Base-by-base conservation (phyloP, 2,888 invertebrate genomes). In the Lingula anatina region DNA sequence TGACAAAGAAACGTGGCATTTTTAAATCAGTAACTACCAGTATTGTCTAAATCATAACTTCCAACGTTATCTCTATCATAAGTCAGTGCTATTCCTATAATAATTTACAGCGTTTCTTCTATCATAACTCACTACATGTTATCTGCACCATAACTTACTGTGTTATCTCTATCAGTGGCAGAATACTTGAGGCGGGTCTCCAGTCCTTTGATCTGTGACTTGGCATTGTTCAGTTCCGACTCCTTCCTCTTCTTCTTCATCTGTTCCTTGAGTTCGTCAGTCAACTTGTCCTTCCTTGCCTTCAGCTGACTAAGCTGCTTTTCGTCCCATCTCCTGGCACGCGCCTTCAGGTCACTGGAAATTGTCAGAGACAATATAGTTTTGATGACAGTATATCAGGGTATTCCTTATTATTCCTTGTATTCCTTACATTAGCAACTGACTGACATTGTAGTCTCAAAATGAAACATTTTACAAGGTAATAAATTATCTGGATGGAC, bases 321-420 rank as follows among this genome's bases (percentile, higher is more conserved):
- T 77, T 97, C 95, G 78, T 97, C 99, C 99, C 99, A 99, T 42
- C 97, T 85, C 73, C 96, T 92, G 21, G 99, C 99, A 77, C 96
- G 94, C 28, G 94, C 86, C 40, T 95, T 94, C 76, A 99, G 80
- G 59, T 83, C 82, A 54, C 80, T 80, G 61, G 44, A 66, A 47
- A 18, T 96, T 96, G 4, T 31, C 25, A 51, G 9, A 31, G 41
- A 35, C n/a, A n/a, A n/a, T n/a, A n/a, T n/a, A n/a, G n/a, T n/a
- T n/a, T n/a, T n/a, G n/a, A n/a, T n/a, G n/a, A n/a, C n/a, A n/a
- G n/a, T n/a, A n/a, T n/a, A n/a, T n/a, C n/a, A n/a, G n/a, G n/a
- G n/a, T n/a, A n/a, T n/a, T n/a, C n/a, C n/a, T n/a, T n/a, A n/a
- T n/a, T n/a, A n/a, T n/a, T n/a, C n/a, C n/a, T n/a, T n/a, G n/a